These are phyloP conservation scores for Dicaeum eximium DNA, from an alignment of 2,113 vertebrate species.

Conservation along the genomic window DNA sequence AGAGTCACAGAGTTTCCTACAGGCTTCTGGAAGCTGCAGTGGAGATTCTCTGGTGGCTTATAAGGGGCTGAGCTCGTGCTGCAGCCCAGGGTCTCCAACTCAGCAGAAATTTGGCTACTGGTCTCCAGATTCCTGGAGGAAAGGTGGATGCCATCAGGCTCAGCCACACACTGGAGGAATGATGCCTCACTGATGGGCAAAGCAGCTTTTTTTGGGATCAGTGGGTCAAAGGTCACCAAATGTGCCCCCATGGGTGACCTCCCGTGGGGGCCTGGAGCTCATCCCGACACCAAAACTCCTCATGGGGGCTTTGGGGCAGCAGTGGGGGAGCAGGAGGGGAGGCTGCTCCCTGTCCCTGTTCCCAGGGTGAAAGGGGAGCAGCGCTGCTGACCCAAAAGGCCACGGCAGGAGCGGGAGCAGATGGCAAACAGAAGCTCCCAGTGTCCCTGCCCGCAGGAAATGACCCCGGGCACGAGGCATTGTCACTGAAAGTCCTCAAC, in stretches of 20 bases:
- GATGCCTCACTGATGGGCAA: neutral
- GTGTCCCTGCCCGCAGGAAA: slow-evolving; percentile 42
- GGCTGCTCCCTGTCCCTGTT: neutral
- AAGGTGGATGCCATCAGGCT: neutral
- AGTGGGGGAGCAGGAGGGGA: neutral
- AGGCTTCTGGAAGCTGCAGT: neutral
- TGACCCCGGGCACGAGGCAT: neutral
- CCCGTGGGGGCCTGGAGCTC: neutral
- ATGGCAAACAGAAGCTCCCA: slow-evolving; percentile 68
- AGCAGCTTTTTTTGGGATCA: neutral
- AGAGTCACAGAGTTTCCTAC: neutral
- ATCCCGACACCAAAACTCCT: neutral
- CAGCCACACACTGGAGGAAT: fast-evolving
- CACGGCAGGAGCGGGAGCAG: slow-evolving; percentile 42
- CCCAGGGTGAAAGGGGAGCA: slow-evolving; percentile 56
- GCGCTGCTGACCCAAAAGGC: slow-evolving; percentile 56
- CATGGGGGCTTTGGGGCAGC: fast-evolving
- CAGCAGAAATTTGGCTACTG: neutral
- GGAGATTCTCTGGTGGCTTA: neutral
- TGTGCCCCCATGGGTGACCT: neutral
- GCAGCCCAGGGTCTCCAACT: neutral
- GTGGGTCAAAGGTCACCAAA: neutral
- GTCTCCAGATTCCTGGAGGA: neutral
- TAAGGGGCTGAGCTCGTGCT: neutral
- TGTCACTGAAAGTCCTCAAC: neutral